A percentile compares a stretch with the other conserved stretches of the same genome.
Conservation (phyloP, 2,888 invertebrate species). For the Sceliomorpha sp. region DNA sequence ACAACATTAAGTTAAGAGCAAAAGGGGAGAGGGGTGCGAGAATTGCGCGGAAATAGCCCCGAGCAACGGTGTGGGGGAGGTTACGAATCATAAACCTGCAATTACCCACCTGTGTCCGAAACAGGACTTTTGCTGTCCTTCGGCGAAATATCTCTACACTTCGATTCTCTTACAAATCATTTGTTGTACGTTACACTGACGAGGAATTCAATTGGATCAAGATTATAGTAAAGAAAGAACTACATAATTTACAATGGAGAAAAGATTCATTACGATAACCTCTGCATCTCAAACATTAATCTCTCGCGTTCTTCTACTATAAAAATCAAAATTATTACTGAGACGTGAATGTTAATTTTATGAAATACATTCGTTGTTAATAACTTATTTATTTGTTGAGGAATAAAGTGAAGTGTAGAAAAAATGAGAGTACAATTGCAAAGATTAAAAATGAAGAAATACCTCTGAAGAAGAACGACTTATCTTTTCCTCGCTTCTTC, state of each 20-base stretch:
- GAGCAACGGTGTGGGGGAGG: slow-evolving; percentile 58
- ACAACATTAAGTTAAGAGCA: slow-evolving; percentile 73
- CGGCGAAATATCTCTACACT: slow-evolving; percentile 32
- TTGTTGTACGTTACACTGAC: slow-evolving; percentile 25
- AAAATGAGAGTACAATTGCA: too few relatives aligned
- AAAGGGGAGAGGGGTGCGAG: slow-evolving; percentile 67
- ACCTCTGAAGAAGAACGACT: slow-evolving; percentile 11
- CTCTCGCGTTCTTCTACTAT: too few relatives aligned
- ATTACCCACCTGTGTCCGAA: slow-evolving; percentile 69
- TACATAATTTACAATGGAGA: slow-evolving; percentile 7
- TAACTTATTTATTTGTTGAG: too few relatives aligned
- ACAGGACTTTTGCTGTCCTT: slow-evolving; percentile 46
- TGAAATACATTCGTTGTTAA: slow-evolving; percentile 10
- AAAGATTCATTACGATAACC: slow-evolving; percentile 1
- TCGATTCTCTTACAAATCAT: slow-evolving; percentile 47
- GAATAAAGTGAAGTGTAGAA: too few relatives aligned
- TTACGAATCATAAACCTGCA: slow-evolving; percentile 79
- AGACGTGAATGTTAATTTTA: neutral
- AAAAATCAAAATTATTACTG: slow-evolving; percentile 5
- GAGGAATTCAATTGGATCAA: slow-evolving; percentile 17
- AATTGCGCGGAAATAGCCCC: slow-evolving; percentile 73
- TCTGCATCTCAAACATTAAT: neutral
- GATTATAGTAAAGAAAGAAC: slow-evolving; percentile 19
- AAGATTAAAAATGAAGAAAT: neutral
- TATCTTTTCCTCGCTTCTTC: slow-evolving; percentile 31